Conservation (phyloP, 2,797 vertebrate species). For the Aratinga solstitialis region DNA sequence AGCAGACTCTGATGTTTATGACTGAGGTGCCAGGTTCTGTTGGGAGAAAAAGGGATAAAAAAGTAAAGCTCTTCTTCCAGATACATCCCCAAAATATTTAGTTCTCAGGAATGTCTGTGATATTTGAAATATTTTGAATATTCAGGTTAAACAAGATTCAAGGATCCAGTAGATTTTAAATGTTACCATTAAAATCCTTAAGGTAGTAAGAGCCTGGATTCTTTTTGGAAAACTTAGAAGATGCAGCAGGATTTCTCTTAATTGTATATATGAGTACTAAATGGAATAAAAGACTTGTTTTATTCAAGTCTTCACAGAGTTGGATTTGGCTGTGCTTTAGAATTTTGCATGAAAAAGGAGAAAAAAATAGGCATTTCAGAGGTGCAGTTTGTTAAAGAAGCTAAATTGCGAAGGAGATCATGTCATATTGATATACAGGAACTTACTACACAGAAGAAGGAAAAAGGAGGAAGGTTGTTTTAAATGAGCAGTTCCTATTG, state of each 20-base stretch:
- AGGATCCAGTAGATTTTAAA: background rate
- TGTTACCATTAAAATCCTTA: background rate
- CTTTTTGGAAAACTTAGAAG: background rate
- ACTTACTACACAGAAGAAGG: background rate
- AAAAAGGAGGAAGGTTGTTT: background rate
- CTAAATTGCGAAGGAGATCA: background rate
- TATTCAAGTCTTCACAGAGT: background rate
- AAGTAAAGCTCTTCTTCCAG: background rate
- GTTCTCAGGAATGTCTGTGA: background rate
- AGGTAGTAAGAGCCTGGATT: background rate
- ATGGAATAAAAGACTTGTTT: background rate
- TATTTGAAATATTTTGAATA: background rate
- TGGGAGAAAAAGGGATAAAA: background rate
- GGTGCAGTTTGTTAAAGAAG: background rate
- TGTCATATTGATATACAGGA: background rate
- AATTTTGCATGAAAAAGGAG: background rate
- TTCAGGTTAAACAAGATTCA: background rate
- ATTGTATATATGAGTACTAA: background rate
- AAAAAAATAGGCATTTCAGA: background rate
- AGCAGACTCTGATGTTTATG: background rate
- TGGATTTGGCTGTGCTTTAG: background rate
- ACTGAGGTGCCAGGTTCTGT: background rate
- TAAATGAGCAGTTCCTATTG: background rate
- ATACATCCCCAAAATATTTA: background rate
- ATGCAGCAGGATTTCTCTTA: background rate